Base-by-base conservation (phyloP, 2,888 invertebrate species). In the Cotesia congregata region DNA sequence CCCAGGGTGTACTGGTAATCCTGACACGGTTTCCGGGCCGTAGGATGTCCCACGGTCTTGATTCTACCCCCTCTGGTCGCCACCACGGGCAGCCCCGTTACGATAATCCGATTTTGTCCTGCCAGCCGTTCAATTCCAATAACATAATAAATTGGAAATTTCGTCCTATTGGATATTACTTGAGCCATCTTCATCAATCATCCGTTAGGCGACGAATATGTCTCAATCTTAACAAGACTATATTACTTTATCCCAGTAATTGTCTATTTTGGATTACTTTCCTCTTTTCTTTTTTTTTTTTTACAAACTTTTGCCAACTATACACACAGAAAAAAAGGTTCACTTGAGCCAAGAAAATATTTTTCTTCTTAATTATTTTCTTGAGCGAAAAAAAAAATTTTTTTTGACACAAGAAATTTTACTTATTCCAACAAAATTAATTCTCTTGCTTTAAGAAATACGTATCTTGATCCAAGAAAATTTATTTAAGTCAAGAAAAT, bases 91-190 rank as follows among this genome's bases (percentile, higher is more conserved):
- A 79, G 81, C 80, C 83, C 30, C 81, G 81, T 80, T 78, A 78
- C 80, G 81, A 81, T 85, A 86, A 87, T 85, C 85, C 82, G 83
- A 85, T 85, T 86, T 78, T 77, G 67, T 39, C 74, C 73, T 75
- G 41, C 72, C 80, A 81, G 78, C 81, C 83, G 83, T 84, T 85
- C 84, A 84, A 86, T 86, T 84, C 82, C 85, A 83, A 85, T 86
- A 85, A 85, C 83, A 84, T 84, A 84, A 85, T 86, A 85, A 85
- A 83, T 80, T 75, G 69, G 80, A 78, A 82, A 83, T 82, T 82
- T 79, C 39, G 59, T 73, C 71, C 61, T 77, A 74, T 74, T 74
- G 74, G 38, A 30, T 9, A 50, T 76, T 67, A 74, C 70, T 64
- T 64, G 59, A 59, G n/a, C 62, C 72, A 80, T 78, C 75, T 74